phyloP scores from a whole-genome alignment of 2,113 vertebrate genomes.

The Microcebus jonahi region DNA sequence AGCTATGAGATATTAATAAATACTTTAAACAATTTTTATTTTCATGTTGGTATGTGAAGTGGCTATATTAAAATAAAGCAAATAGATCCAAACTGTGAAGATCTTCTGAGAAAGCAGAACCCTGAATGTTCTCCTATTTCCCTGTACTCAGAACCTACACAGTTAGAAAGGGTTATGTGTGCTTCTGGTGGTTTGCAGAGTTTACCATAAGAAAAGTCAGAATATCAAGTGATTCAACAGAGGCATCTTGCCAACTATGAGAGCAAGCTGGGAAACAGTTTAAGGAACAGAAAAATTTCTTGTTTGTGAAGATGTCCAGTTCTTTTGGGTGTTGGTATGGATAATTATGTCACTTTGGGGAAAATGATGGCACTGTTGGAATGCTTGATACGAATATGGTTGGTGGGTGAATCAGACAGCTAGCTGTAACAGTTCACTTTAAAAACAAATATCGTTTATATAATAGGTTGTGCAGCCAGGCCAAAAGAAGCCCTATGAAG shows the following conservation, averaged over 20 bases:
- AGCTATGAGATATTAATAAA: not conserved
- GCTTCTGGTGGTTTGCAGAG: not conserved
- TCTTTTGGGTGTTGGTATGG: slow-evolving; percentile 67
- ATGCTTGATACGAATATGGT: not conserved
- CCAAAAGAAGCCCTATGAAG: not conserved
- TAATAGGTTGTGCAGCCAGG: not conserved
- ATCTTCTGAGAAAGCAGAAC: not conserved
- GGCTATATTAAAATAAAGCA: not conserved
- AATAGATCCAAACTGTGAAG: not conserved
- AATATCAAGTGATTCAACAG: slow-evolving; percentile 39
- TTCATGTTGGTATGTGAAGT: not conserved
- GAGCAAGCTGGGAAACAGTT: slow-evolving; percentile 73
- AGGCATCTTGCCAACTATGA: slow-evolving; percentile 35
- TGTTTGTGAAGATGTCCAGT: slow-evolving; percentile 62
- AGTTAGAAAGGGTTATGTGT: not conserved
- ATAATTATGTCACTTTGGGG: slow-evolving; percentile 73
- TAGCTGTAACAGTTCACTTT: not conserved
- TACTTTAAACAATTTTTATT: not conserved
- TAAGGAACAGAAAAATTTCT: slow-evolving; percentile 58
- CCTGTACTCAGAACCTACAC: not conserved
- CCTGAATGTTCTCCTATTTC: not conserved
- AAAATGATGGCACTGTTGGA: not conserved
- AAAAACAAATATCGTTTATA: slow-evolving; percentile 4
- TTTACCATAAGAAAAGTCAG: slow-evolving; percentile 23
- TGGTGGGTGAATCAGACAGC: not conserved